Base-by-base conservation (phyloP, 1,140 invertebrate genomes). In the Drosophila carrolli region DNA sequence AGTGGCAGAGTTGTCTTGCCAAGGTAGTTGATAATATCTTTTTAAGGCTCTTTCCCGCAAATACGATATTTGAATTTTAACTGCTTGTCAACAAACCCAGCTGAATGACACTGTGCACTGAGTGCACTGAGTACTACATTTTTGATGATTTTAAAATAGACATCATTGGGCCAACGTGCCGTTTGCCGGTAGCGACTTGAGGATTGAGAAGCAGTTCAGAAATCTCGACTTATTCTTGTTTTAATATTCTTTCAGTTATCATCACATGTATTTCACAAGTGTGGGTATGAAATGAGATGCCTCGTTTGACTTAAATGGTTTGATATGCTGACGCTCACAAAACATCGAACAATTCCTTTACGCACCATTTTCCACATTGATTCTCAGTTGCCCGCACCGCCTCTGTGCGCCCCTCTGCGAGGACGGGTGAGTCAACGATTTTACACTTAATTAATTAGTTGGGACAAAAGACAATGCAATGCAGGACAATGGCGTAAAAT, bases 391-490 rank as follows among this genome's bases (percentile, higher is more conserved):
- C 29, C 10, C 23, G 29, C 16, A 19, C 29, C 11, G 16, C 10
- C 14, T 14, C 7, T 35, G 37, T 23, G 10, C 11, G 29, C 63
- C 46, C 43, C 38, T 50, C 51, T 59, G 44, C 19, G 32, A 41
- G 35, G 48, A 46, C 51, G 65, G 58, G 76, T 80, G 67, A 72
- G 75, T 72, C 70, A 65, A 68, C 78, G 83, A 78, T 79, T 86
- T 86, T 86, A 82, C 82, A 86, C 83, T 88, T 86, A 86, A 86
- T 86, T 86, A 86, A 86, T 86, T 86, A 86, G 63, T 65, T 82
- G 82, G 57, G 51, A 86, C 83, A 86, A 88, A 82, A 75, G 82
- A 78, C 66, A 54, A 54, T 68, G 48, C 43, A 81, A 53, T 57
- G 41, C 78, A 72, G 82, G 71, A 88, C 78, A 88, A 86, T 82